Evolutionary conservation across 2,888 invertebrate species (phyloP), one percentile per base, ranked within the genome.

Genomic region (Cyclophora punctaria): DNA sequence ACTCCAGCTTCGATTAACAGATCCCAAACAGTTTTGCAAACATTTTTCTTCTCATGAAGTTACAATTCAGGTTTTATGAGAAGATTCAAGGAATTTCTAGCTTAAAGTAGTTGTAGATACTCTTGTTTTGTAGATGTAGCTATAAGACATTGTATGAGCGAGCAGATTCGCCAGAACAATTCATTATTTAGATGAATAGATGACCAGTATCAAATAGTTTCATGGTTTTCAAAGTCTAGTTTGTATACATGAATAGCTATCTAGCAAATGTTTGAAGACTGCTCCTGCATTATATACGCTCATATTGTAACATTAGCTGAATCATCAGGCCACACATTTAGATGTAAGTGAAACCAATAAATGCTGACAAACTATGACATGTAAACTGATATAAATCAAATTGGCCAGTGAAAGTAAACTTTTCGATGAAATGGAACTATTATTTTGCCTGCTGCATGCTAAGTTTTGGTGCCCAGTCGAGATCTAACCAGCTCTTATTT

Each of bases 31-130:
- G 86, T 87, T 87, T 84, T 88, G 88, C 88, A 88, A 88, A 88
- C 88, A 88, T 85, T 87, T 87, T 88, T 87, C 86, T 87, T 83
- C 84, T 86, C 83, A 84, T 84, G 74, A 83, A 83, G 80, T 81
- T 80, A 83, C 81, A 80, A 77, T 81, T 78, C 83, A 86, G 82
- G 83, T 85, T 86, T 83, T 84, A 80, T 83, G 83, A 83, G 81
- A 83, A 85, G 82, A 83, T 81, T 41, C 20, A 48, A 75, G 78
- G 74, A 82, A 80, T 75, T 73, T 37, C 69, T 84, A 85, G 85
- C 83, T 82, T 83, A 75, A 80, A 70, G 83, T 87, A 86, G 85
- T 66, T 68, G 80, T 86, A 83, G 82, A 67, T 62, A 69, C 61
- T 74, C 77, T 81, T 84, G 67, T 73, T 80, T 66, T 59, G 82